Evolutionary conservation across 2,797 vertebrate species (phyloP).

Genomic region (Iguana delicatissima): DNA sequence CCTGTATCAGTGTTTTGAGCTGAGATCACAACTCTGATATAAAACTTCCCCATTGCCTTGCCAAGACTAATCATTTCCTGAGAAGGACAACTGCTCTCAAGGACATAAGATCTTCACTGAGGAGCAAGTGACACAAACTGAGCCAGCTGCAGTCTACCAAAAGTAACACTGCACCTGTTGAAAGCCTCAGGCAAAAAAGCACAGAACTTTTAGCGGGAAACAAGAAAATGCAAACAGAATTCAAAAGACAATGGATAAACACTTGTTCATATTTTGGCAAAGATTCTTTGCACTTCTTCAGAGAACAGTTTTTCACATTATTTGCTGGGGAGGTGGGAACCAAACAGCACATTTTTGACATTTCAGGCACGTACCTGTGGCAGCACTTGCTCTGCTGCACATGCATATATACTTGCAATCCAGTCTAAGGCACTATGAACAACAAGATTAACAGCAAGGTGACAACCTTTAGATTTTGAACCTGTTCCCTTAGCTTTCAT

Average conservation of each 20-base stretch:
- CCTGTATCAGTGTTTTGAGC: neutral
- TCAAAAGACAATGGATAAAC: neutral
- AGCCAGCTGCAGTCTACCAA: neutral
- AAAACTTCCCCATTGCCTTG: neutral
- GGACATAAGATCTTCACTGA: neutral
- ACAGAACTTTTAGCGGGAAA: neutral
- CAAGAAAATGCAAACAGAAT: neutral
- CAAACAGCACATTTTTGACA: neutral
- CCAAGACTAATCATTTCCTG: neutral
- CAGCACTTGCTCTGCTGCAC: too few species aligned
- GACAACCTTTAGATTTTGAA: neutral
- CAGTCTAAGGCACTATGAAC: too few species aligned
- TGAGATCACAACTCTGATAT: neutral
- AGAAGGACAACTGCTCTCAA: neutral
- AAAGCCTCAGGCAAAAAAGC: neutral
- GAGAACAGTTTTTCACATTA: neutral
- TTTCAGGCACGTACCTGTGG: neutral
- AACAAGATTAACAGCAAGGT: neutral
- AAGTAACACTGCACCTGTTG: neutral
- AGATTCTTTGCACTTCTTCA: neutral
- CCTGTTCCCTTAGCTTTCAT: neutral
- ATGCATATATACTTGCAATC: neutral
- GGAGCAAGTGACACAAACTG: too few species aligned
- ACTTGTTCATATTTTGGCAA: neutral
- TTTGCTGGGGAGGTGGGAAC: neutral